These are phyloP conservation scores for Rhodophaea formosa DNA, from an alignment of 2,888 invertebrate species.

Conservation along the genomic window DNA sequence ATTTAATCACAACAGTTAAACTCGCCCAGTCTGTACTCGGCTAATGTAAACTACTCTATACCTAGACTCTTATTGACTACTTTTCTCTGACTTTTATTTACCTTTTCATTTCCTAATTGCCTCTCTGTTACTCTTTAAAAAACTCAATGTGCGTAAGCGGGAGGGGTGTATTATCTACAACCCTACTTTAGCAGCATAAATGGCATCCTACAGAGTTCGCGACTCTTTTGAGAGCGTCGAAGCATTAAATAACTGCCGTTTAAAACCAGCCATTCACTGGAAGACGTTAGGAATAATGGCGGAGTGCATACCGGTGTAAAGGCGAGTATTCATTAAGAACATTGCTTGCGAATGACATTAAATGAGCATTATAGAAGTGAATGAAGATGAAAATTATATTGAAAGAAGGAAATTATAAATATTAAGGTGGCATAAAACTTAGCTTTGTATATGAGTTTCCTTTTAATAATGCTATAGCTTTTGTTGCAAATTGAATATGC, in stretches of 20 bases:
- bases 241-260: slow-evolving; percentile 67
- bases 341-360: not conserved
- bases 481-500: no score
- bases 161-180: slow-evolving; percentile 47
- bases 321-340: not conserved
- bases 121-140: slow-evolving; percentile 30
- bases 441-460: no score
- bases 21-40: not conserved
- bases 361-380: not conserved
- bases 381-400: not conserved
- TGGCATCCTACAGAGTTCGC: slow-evolving; percentile 51
- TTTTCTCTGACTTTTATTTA: slow-evolving; percentile 20
- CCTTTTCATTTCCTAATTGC: slow-evolving; percentile 33
- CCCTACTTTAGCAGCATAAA: slow-evolving; percentile 60
- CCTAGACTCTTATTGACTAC: slow-evolving; percentile 1
- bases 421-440: no score
- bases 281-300: slow-evolving; percentile 31
- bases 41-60: not conserved
- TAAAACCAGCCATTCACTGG: slow-evolving; percentile 53
- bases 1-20: not conserved
- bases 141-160: slow-evolving; percentile 46
- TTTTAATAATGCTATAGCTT: no score
- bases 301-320: slow-evolving; percentile 8
- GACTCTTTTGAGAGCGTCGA: slow-evolving; percentile 61
- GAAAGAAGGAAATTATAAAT: not conserved